Evolutionary conservation across 2,113 vertebrate species (phyloP).

Genomic region (Tychaedon coryphoeus): DNA sequence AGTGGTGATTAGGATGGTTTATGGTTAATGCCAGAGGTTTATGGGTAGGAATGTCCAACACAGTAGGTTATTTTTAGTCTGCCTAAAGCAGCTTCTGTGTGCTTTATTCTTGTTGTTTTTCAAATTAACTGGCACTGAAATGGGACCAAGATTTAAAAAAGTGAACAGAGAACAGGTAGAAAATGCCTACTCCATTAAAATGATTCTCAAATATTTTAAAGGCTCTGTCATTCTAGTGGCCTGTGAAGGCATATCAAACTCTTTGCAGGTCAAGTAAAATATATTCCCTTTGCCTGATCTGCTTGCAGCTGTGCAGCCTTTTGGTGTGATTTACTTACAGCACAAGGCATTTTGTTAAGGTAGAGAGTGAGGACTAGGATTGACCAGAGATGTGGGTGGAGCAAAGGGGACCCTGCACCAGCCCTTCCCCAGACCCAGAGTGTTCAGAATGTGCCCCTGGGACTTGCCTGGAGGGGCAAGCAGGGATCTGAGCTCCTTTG

Average conservation of each 20-base stretch:
- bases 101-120: not conserved
- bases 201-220: not conserved
- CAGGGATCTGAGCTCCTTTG: not conserved
- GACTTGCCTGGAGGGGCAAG: not conserved
- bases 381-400: not conserved
- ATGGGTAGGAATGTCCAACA: not conserved
- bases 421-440: not conserved
- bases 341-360: not conserved
- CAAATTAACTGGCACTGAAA: constrained; percentile 3
- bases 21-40: not conserved
- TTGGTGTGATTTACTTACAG: not conserved
- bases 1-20: constrained; percentile 25
- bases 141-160: not conserved
- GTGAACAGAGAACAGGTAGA: not conserved
- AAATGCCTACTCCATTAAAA: constrained; percentile 9
- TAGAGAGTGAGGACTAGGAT: not conserved
- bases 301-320: not conserved
- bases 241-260: not conserved
- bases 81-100: not conserved
- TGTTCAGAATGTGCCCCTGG: not conserved
- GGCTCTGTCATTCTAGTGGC: not conserved
- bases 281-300: not conserved
- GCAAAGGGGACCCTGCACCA: not conserved
- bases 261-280: not conserved
- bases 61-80: not conserved